Evolutionary conservation across 1,140 invertebrate genomes (phyloP).

Genomic region (Dinothrombium tinctorium): DNA sequence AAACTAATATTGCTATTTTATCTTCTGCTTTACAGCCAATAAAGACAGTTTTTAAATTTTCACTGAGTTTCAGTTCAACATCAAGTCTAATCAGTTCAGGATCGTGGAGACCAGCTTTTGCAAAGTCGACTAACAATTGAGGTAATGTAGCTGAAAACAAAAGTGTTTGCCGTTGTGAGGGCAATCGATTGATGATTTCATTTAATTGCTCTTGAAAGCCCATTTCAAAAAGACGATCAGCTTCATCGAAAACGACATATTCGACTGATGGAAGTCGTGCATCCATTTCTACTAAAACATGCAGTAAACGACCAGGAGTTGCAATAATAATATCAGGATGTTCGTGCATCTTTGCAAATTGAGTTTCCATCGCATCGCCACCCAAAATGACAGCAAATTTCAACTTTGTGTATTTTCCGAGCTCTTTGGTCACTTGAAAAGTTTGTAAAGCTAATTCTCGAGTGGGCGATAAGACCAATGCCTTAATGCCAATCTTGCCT

Average conservation of each 20-base stretch:
- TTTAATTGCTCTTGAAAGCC: constrained; percentile 81
- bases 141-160: constrained; percentile 95
- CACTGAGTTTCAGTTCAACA: constrained; percentile 82
- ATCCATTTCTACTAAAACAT: constrained; percentile 89
- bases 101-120: constrained; percentile 71
- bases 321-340: constrained; percentile 92
- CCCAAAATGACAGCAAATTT: constrained; percentile 69
- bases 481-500: constrained; percentile 43
- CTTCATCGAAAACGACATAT: constrained; percentile 93
- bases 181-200: constrained; percentile 70
- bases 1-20: constrained; percentile 56
- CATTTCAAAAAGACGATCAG: constrained; percentile 89
- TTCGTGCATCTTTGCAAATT: constrained; percentile 76
- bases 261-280: constrained; percentile 62
- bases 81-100: constrained; percentile 70
- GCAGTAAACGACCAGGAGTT: constrained; percentile 86
- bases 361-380: constrained; percentile 84
- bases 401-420: constrained; percentile 66
- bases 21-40: constrained; percentile 65
- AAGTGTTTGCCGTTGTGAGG: constrained; percentile 64
- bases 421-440: constrained; percentile 73
- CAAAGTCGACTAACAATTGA: constrained; percentile 87
- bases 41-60: constrained; percentile 59
- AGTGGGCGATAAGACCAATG: constrained; percentile 79
- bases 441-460: constrained; percentile 88